phyloP scores from a whole-genome alignment of 2,888 invertebrate genomes.

The Brenthis hecate region DNA sequence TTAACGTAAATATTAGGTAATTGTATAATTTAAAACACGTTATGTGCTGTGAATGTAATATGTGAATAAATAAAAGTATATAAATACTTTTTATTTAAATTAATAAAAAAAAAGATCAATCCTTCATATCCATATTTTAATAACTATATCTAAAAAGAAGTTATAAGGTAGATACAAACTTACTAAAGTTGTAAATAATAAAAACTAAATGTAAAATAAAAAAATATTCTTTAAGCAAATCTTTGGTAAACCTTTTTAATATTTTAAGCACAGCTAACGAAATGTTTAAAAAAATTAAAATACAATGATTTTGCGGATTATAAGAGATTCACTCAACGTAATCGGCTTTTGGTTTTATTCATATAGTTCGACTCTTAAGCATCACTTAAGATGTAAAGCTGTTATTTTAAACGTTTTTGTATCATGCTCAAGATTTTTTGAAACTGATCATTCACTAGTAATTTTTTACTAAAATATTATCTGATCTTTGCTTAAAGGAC shows the following conservation, averaged over 20 bases:
- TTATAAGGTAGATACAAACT: too few relatives aligned
- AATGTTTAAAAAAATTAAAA: not conserved
- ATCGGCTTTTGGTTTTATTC: constrained; percentile 26
- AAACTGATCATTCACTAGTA: not conserved
- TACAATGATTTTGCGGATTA: constrained; percentile 17
- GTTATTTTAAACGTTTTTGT: constrained; percentile 20
- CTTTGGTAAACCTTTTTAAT: constrained; percentile 6
- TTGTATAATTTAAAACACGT: too few relatives aligned
- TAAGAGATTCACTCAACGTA: constrained; percentile 15
- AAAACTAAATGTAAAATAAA: too few relatives aligned
- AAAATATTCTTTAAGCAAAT: not conserved
- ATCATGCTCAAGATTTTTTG: constrained; percentile 10
- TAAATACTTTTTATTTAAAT: too few relatives aligned
- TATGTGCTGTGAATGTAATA: too few relatives aligned
- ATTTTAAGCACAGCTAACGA: not conserved
- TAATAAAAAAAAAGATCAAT: too few relatives aligned
- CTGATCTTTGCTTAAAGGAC: not conserved
- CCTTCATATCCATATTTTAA: too few relatives aligned
- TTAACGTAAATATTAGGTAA: too few relatives aligned
- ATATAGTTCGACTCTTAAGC: constrained; percentile 10
- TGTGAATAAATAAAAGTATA: too few relatives aligned
- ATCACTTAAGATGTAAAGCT: constrained; percentile 9
- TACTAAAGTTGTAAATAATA: too few relatives aligned
- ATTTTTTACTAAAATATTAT: constrained; percentile 12
- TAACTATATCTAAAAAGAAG: too few relatives aligned